Percentiles rank a stretch among this genome's conserved stretches.
Evolutionary conservation across 2,797 vertebrate genomes (phyloP).

Genomic region (Centroberyx gerrardi): DNA sequence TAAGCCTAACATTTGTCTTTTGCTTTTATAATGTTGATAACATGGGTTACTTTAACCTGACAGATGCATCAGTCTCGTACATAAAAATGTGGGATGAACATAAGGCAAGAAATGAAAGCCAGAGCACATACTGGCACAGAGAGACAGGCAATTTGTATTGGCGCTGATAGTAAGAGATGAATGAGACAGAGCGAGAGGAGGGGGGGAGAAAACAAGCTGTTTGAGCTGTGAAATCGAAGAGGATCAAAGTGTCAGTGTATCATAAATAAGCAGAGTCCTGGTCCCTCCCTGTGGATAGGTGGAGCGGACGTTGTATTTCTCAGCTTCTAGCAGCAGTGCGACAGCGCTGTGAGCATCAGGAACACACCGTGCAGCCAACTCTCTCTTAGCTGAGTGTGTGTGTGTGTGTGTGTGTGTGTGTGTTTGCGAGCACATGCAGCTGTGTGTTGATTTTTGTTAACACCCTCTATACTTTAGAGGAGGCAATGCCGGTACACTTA

Average conservation of each 20-base stretch:
- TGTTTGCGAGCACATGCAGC: neutral
- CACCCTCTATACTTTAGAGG: constrained; percentile 23
- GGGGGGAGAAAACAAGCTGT: constrained; percentile 55
- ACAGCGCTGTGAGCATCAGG: constrained; percentile 24
- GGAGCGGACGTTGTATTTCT: constrained; percentile 37
- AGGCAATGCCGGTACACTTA: constrained; percentile 2
- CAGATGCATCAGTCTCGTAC: constrained; percentile 13
- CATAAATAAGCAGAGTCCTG: constrained; percentile 63
- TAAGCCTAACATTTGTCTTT: constrained; percentile 24
- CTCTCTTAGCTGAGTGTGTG: neutral
- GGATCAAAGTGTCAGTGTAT: constrained; percentile 68
- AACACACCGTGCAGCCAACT: neutral
- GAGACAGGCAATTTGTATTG: neutral
- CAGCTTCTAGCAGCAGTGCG: neutral
- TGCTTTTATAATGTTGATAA: constrained; percentile 22
- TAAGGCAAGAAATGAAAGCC: constrained; percentile 17
- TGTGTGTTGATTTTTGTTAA: constrained; percentile 18
- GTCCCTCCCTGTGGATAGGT: constrained; percentile 39
- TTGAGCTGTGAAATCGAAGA: constrained; percentile 65
- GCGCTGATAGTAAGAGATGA: constrained; percentile 45
- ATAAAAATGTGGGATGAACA: neutral
- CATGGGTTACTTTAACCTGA: constrained; percentile 23
- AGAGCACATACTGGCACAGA: constrained; percentile 3
- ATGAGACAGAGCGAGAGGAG: constrained; percentile 43
- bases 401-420: constrained; percentile 16